A percentile compares a stretch with the other conserved stretches of the same genome.
These are phyloP conservation scores for Hylaeus anthracinus DNA, from an alignment of 1,140 invertebrate species.

Conservation along the genomic window DNA sequence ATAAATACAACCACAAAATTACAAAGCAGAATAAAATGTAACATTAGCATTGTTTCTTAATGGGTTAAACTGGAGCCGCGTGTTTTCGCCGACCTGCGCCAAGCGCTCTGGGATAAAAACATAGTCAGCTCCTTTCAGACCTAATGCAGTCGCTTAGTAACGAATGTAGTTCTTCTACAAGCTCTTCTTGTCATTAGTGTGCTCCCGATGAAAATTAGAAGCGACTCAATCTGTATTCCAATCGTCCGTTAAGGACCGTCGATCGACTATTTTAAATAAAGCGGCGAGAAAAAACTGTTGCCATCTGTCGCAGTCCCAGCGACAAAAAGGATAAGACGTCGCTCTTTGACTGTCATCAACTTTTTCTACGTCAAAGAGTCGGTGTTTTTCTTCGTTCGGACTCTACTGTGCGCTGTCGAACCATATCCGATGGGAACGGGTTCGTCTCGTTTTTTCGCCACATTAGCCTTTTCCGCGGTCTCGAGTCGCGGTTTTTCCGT, in stretches of 20 bases:
- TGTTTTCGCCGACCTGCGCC: background rate
- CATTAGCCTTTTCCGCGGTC: constrained; percentile 61
- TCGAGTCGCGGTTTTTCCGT: constrained; percentile 49
- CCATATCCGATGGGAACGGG: constrained; percentile 51
- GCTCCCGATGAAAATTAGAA: constrained; percentile 41
- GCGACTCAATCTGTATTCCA: constrained; percentile 48
- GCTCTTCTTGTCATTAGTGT: constrained; percentile 36
- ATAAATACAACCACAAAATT: too few species aligned
- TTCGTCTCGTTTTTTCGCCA: constrained; percentile 55
- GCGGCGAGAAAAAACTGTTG: constrained; percentile 30
- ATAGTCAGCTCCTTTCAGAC: constrained; percentile 7
- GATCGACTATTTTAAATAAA: constrained; percentile 28
- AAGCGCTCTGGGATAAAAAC: background rate
- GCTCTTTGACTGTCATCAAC: constrained; percentile 50
- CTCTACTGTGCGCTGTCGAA: constrained; percentile 28
- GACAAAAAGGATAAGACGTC: constrained; percentile 46
- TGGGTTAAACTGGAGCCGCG: background rate
- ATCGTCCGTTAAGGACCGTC: constrained; percentile 25
- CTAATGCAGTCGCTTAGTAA: constrained; percentile 19
- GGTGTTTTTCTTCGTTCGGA: constrained; percentile 46
- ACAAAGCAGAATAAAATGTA: too few species aligned
- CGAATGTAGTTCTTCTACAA: constrained; percentile 16
- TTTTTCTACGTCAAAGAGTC: constrained; percentile 29
- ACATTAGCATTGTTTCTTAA: too few species aligned
- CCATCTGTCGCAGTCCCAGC: constrained; percentile 33